A percentile compares a stretch with the other conserved stretches of the same genome.
phyloP scores from a whole-genome alignment of 2,888 invertebrate species.

The Horisme vitalbata region DNA sequence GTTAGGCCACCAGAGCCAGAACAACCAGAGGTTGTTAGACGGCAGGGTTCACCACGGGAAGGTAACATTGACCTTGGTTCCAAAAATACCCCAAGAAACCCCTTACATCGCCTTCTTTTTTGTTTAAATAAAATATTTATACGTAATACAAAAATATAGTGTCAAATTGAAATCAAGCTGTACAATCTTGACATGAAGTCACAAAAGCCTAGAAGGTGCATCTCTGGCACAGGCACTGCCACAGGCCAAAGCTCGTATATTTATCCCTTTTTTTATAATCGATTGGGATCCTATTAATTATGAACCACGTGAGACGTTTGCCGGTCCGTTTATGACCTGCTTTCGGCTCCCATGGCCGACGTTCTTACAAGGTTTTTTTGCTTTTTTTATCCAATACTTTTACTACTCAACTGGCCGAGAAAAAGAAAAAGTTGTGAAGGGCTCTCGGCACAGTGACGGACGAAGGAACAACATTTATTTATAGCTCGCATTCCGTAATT shows the following conservation, averaged over 20 bases:
- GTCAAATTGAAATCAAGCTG: no score
- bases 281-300: conserved; percentile 33
- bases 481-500: conserved; percentile 31
- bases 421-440: conserved; percentile 43
- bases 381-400: conserved; percentile 65
- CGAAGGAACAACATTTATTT: conserved; percentile 39
- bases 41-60: no score
- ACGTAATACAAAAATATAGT: no score
- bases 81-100: no score
- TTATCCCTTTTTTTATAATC: conserved; percentile 17
- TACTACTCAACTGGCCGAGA: conserved; percentile 66
- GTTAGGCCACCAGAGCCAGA: no score
- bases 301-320: conserved; percentile 30
- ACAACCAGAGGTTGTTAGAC: no score
- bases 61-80: no score
- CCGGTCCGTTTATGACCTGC: conserved; percentile 66
- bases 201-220: neutral
- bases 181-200: no score
- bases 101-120: no score
- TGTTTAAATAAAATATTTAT: no score
- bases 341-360: conserved; percentile 60
- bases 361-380: conserved; percentile 37
- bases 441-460: conserved; percentile 39
- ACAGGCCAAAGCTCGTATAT: conserved; percentile 6
- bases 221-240: neutral